Conservation (phyloP, 2,113 vertebrate genomes). For the Rhinichthys klamathensis region DNA sequence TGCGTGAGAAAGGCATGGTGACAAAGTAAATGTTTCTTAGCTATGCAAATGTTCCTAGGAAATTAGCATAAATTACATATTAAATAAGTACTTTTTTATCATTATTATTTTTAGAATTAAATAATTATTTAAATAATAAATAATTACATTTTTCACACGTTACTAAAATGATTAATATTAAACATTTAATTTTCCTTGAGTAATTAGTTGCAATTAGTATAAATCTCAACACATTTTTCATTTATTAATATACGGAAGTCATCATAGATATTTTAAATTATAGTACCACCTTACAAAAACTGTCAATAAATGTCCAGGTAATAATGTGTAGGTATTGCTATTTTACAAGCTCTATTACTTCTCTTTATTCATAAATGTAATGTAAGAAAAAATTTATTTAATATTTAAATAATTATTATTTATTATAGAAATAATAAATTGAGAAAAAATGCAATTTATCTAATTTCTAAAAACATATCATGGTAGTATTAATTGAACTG, state of each 20-base stretch:
- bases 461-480: neutral
- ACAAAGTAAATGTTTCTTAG: neutral
- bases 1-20: neutral
- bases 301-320: neutral
- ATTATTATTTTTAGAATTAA: too few species aligned
- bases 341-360: neutral
- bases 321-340: too few species aligned
- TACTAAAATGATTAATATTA: neutral
- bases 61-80: neutral
- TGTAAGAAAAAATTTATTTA: neutral
- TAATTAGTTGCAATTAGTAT: neutral
- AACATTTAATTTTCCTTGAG: neutral
- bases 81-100: neutral
- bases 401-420: too few species aligned
- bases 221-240: neutral
- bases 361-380: neutral
- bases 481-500: neutral
- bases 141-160: neutral
- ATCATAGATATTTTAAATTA: neutral
- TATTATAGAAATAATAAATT: neutral
- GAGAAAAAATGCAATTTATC: neutral
- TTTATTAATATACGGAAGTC: neutral
- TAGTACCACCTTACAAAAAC: neutral
- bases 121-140: too few species aligned
- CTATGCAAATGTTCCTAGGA: neutral